Conservation (phyloP, 2,797 vertebrate genomes). For the Peromyscus eremicus region DNA sequence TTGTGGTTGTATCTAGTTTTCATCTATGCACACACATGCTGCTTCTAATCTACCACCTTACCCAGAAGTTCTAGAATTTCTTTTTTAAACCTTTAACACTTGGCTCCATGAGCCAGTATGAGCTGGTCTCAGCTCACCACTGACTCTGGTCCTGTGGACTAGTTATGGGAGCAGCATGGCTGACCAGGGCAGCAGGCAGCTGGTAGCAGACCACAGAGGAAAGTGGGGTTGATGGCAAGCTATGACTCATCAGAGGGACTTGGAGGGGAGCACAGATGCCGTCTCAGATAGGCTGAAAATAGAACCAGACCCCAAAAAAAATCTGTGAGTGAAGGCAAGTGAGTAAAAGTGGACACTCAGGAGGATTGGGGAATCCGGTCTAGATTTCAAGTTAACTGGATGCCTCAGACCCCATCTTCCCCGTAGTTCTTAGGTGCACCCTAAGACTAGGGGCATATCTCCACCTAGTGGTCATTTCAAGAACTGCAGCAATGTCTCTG, state of each 20-base stretch:
- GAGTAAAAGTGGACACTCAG: no score
- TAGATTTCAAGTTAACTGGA: neutral
- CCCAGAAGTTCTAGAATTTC: neutral
- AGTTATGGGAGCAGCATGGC: neutral
- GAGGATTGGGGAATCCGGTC: neutral
- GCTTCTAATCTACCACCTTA: neutral
- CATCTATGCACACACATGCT: neutral
- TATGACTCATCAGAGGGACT: neutral
- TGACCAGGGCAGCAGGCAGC: neutral
- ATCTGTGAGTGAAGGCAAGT: neutral
- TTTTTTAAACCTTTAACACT: neutral
- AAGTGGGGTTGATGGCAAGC: neutral
- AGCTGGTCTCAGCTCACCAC: neutral
- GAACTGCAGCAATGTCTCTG: neutral
- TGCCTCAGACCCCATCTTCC: neutral
- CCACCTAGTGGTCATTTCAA: neutral
- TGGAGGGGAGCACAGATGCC: neutral
- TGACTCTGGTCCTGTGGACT: neutral
- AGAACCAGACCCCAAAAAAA: neutral
- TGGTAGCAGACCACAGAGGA: neutral
- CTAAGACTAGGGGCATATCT: neutral
- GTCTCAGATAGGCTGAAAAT: neutral
- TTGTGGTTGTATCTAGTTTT: neutral
- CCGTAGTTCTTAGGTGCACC: no score
- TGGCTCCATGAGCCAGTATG: neutral